These are phyloP conservation scores for Urophycis tenuis DNA, from an alignment of 2,797 vertebrate species.

Conservation along the genomic window DNA sequence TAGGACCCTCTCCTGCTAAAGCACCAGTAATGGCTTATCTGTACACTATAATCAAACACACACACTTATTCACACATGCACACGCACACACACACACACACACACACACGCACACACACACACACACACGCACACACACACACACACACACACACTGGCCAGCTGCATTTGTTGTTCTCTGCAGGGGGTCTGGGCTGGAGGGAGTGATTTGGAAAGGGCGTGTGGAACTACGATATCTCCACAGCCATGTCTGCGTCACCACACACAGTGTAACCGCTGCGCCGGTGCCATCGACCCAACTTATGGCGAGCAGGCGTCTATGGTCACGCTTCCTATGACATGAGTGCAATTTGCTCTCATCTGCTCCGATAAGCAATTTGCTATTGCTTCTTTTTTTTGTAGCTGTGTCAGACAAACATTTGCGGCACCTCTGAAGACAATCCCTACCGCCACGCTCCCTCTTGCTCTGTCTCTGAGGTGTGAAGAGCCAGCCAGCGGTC, in stretches of 20 bases:
- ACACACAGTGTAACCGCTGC: constrained; percentile 38
- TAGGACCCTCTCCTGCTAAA: constrained; percentile 60
- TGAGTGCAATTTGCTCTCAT: constrained; percentile 67
- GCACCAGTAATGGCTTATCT: constrained; percentile 65
- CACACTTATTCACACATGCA: constrained; percentile 26
- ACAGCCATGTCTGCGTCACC: constrained; percentile 45
- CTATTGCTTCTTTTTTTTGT: constrained; percentile 25
- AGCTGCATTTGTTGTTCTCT: constrained; percentile 68
- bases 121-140: constrained; percentile 19
- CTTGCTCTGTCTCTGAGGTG: background rate
- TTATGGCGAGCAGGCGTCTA: constrained; percentile 51
- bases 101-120: background rate
- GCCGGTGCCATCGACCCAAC: constrained; percentile 53
- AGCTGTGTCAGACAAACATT: background rate
- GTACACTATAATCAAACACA: constrained; percentile 67
- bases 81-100: background rate
- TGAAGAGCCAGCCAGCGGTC: no score
- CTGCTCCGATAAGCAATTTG: constrained; percentile 66
- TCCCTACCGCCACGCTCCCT: constrained; percentile 25
- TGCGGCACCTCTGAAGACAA: constrained; percentile 33
- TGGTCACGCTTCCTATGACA: constrained; percentile 46
- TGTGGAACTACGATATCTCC: constrained; percentile 42
- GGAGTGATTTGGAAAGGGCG: constrained; percentile 35
- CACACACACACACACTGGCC: constrained; percentile 41
- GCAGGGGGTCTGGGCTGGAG: constrained; percentile 38